A percentile compares a stretch with the other conserved stretches of the same genome.
Evolutionary conservation across 2,888 invertebrate species (phyloP).

Genomic region (Drosophila recens): DNA sequence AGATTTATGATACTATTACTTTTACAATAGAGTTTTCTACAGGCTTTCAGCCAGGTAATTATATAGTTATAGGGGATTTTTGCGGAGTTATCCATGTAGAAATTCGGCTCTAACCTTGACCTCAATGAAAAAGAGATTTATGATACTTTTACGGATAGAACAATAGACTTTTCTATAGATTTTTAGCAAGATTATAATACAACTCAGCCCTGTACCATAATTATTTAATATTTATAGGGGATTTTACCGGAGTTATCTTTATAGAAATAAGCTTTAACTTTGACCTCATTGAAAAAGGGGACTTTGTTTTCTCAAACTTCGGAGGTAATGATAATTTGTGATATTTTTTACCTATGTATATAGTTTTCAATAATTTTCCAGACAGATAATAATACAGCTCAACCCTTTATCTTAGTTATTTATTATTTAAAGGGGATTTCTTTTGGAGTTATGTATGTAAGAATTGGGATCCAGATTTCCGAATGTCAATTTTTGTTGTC

Average conservation of each 20-base stretch:
- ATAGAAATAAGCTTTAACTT: background rate
- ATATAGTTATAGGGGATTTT: slow-evolving; percentile 1
- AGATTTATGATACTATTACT: background rate
- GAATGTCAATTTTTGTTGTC: background rate
- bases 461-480: background rate
- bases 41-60: background rate
- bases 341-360: background rate
- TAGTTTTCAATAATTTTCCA: background rate
- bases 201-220: background rate
- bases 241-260: background rate
- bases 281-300: background rate
- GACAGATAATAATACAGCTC: background rate
- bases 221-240: background rate
- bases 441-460: background rate
- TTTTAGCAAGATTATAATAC: too few relatives aligned
- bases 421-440: background rate
- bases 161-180: too few relatives aligned
- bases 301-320: background rate
- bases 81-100: background rate
- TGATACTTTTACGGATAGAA: background rate
- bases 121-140: background rate
- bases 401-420: background rate
- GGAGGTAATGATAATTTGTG: background rate
- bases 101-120: background rate
- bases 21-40: background rate